A percentile compares a stretch with the other conserved stretches of the same genome.
phyloP scores from a whole-genome alignment of 30 jellyfish, hydroid and myxozoan species.

The Hydra vulgaris region DNA sequence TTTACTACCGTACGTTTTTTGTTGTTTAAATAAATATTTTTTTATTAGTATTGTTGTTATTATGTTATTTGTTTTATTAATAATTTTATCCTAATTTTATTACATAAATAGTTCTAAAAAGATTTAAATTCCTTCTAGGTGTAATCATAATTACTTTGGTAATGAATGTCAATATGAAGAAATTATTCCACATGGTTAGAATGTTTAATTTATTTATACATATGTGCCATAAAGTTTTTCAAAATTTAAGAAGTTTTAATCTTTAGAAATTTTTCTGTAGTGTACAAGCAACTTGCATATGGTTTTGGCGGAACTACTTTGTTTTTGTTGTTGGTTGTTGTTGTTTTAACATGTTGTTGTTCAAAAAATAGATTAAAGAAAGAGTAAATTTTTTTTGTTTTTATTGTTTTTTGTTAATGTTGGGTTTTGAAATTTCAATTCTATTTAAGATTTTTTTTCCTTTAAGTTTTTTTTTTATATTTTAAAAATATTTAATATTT shows the following conservation, averaged over 20 bases:
- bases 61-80: no score
- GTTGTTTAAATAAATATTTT: no score
- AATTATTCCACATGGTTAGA: not conserved
- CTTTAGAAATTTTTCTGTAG: conserved; percentile 20
- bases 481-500: no score
- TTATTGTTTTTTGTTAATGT: not conserved
- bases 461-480: no score
- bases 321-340: conserved; percentile 37
- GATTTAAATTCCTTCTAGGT: not conserved
- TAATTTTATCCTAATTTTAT: no score
- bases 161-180: not conserved
- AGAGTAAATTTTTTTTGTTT: conserved; percentile 2
- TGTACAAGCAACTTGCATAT: conserved; percentile 47
- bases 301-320: conserved; percentile 66
- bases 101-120: no score
- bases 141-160: not conserved
- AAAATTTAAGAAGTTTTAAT: not conserved
- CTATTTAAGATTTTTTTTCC: no score
- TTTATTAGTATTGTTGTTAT: no score
- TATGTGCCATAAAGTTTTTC: not conserved
- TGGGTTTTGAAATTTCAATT: no score
- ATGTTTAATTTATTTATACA: no score
- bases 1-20: no score
- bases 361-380: not conserved
- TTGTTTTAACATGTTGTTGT: conserved; percentile 20